Evolutionary conservation across 1,140 invertebrate species (phyloP), one percentile per base, ranked within the genome.

Genomic region (Paraescarpia echinospica): DNA sequence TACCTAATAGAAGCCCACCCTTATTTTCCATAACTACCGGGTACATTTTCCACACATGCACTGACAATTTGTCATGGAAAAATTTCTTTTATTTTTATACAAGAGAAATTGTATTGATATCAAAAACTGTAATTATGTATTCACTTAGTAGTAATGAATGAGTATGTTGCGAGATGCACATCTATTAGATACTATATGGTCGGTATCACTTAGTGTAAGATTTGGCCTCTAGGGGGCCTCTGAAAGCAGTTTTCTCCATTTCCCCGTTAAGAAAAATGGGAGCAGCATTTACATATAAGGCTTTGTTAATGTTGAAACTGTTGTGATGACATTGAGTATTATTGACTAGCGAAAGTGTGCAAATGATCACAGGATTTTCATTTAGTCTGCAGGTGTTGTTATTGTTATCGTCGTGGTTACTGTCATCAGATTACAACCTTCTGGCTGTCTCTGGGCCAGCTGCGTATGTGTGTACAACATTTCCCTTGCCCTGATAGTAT

Each of bases 1-100:
- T 77, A 77, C 22, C 59, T 77, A 77, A 77, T 31, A 77, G 59
- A 77, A 77, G 22, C 22, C 59, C 59, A 77, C 22, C 59, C 59
- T 77, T 77, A 77, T 77, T 77, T 77, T 77, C 59, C 59, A 77
- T 77, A 77, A 77, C 27, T 77, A 77, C n/a, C n/a, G n/a, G n/a
- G n/a, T n/a, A n/a, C 0, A 31, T 77, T 77, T 77, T 77, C 59
- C 27, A 77, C 27, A 77, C 0, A 18, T 77, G 59, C 59, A 77
- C 59, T 27, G 59, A 27, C 9, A 77, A 77, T 48, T 48, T 51
- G 48, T 51, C 48, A 51, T 77, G 59, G 41, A 77, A 77, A 77
- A 77, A 18, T 77, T 31, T 31, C 22, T 22, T 77, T 12, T 77
- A 77, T 77, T 77, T 77, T 77, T 77, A 31, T 77, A 77, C 59